phyloP scores from a whole-genome alignment of 2,888 invertebrate species.

The Phengaris arion region DNA sequence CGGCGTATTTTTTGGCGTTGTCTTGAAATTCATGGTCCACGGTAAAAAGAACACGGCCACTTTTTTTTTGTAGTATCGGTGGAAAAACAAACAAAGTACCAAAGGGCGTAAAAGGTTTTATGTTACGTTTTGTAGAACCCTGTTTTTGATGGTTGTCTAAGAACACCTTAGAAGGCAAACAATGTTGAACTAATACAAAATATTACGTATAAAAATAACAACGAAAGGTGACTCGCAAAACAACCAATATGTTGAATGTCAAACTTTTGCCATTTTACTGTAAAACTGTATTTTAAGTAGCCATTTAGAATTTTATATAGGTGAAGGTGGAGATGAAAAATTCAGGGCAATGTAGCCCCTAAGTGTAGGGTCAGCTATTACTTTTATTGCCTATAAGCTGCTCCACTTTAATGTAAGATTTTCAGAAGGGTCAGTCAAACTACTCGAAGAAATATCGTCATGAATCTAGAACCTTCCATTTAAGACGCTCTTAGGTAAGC shows the following conservation, averaged over 20 bases:
- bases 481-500: background rate
- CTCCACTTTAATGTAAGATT: background rate
- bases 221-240: background rate
- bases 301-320: background rate
- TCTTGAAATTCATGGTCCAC: no score
- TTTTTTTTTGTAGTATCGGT: no score
- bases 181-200: no score
- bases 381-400: slow-evolving; percentile 2
- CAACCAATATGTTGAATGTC: slow-evolving; percentile 11
- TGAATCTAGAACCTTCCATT: background rate
- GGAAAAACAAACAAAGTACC: no score
- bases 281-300: slow-evolving; percentile 15
- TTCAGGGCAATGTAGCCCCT: background rate
- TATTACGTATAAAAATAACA: background rate
- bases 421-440: slow-evolving; percentile 10
- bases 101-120: no score
- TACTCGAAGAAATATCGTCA: slow-evolving; percentile 1
- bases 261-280: slow-evolving; percentile 5
- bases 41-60: no score
- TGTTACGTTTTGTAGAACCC: no score
- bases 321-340: background rate
- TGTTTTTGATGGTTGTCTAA: no score
- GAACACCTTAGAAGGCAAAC: no score
- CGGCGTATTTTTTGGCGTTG: no score
- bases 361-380: slow-evolving; percentile 8